Conservation (phyloP, 1,140 invertebrate genomes). For the Drosophila triauraria region DNA sequence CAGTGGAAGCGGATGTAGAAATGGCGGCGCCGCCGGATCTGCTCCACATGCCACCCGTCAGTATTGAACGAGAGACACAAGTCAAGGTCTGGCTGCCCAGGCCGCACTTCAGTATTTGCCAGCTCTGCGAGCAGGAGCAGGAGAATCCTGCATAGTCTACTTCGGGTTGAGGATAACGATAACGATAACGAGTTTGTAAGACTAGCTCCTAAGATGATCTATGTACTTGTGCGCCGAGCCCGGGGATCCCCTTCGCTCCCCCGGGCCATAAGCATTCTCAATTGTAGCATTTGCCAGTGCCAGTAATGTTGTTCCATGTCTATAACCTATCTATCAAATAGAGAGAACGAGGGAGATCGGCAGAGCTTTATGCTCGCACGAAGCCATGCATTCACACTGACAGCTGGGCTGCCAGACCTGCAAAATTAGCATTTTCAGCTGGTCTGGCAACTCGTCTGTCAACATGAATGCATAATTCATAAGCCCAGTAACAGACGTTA, state of each 20-base stretch:
- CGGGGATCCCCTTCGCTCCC: not conserved
- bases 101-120: slow-evolving; percentile 35
- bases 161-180: not conserved
- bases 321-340: slow-evolving; percentile 46
- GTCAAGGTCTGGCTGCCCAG: slow-evolving; percentile 30
- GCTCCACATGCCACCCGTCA: slow-evolving; percentile 26
- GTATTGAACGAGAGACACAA: slow-evolving; percentile 43
- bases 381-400: too few species aligned
- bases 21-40: slow-evolving; percentile 17
- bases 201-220: slow-evolving; percentile 23
- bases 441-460: too few species aligned
- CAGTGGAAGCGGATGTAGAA: slow-evolving; percentile 1
- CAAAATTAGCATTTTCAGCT: too few species aligned
- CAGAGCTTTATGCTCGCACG: too few species aligned
- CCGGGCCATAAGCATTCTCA: slow-evolving; percentile 17
- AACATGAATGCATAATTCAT: too few species aligned
- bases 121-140: slow-evolving; percentile 3
- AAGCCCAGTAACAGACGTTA: slow-evolving; percentile 1
- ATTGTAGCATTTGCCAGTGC: slow-evolving; percentile 64
- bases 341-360: not conserved
- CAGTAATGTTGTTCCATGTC: slow-evolving; percentile 72
- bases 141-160: not conserved
- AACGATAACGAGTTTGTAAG: slow-evolving; percentile 1
- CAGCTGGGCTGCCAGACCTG: too few species aligned
- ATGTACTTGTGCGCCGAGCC: slow-evolving; percentile 8